These are phyloP conservation scores for Sisyra terminalis DNA, from an alignment of 2,888 invertebrate species.

Conservation along the genomic window DNA sequence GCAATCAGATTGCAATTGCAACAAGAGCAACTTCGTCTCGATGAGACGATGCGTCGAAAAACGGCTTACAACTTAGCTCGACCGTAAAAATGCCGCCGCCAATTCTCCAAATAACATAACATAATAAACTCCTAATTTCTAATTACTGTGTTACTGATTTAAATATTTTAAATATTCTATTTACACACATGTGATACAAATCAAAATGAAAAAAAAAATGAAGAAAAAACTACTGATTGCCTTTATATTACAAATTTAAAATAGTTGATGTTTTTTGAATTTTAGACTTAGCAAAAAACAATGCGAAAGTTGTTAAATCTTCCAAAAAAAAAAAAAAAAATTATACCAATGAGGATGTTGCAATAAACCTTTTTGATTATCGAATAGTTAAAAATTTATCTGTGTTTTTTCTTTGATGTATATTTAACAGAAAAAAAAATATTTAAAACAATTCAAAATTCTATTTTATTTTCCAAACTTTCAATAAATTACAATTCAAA, in stretches of 20 bases:
- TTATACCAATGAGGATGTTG: too few relatives aligned
- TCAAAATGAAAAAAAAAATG: too few relatives aligned
- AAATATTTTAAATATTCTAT: too few relatives aligned
- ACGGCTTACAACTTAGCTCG: neutral
- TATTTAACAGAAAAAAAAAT: neutral
- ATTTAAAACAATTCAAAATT: neutral
- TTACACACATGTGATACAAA: too few relatives aligned
- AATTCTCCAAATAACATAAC: too few relatives aligned
- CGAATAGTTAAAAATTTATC: neutral
- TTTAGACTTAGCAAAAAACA: too few relatives aligned
- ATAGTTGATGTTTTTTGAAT: too few relatives aligned
- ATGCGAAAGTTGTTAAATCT: too few relatives aligned
- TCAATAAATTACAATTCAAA: conserved; percentile 14
- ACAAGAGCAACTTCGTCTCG: conserved; percentile 42
- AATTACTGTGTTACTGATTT: neutral
- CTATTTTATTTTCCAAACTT: conserved; percentile 15
- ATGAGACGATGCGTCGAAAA: conserved; percentile 26
- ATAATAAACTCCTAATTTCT: neutral
- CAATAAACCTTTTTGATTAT: too few relatives aligned
- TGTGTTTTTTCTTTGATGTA: neutral
- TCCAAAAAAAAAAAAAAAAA: too few relatives aligned
- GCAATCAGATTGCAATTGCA: conserved; percentile 50
- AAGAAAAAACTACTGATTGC: too few relatives aligned
- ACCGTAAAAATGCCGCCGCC: neutral
- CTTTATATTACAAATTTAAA: too few relatives aligned